Percentiles rank a stretch among this genome's conserved stretches.
These are phyloP conservation scores for Fabriciana adippe DNA, from an alignment of 2,888 invertebrate genomes.

Conservation along the genomic window DNA sequence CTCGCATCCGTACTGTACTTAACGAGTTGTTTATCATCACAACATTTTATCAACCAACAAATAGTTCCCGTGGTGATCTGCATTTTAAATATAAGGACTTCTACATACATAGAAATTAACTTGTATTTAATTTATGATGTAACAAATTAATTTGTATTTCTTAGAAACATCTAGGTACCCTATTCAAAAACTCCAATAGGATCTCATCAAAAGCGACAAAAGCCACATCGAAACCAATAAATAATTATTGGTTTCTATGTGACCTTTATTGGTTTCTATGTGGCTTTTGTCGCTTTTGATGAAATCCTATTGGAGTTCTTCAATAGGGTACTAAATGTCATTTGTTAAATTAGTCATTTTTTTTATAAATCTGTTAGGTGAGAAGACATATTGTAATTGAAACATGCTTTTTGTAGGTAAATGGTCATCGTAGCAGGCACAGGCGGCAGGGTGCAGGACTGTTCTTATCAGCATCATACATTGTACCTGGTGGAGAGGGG, in stretches of 20 bases:
- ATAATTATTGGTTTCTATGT: too few relatives aligned
- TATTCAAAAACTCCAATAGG: too few relatives aligned
- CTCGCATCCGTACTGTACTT: constrained; percentile 41
- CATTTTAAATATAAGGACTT: constrained; percentile 41
- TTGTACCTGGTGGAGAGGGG: constrained; percentile 86
- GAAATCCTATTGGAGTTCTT: too few relatives aligned
- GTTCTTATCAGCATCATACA: constrained; percentile 87
- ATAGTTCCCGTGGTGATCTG: constrained; percentile 48
- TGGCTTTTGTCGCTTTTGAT: too few relatives aligned
- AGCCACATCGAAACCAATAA: too few relatives aligned
- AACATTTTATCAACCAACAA: constrained; percentile 56
- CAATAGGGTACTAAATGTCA: too few relatives aligned
- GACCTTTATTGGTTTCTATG: too few relatives aligned
- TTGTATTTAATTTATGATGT: not conserved
- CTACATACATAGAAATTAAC: not conserved
- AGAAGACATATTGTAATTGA: not conserved
- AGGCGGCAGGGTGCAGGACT: constrained; percentile 89
- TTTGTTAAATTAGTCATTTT: too few relatives aligned
- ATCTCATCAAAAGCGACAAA: too few relatives aligned
- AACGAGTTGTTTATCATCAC: constrained; percentile 67
- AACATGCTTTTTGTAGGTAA: constrained; percentile 50
- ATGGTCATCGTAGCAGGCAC: constrained; percentile 86
- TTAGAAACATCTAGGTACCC: too few relatives aligned
- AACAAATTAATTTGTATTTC: too few relatives aligned
- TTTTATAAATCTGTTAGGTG: too few relatives aligned